These are phyloP conservation scores for Zaprionus inermis DNA, from an alignment of 1,140 invertebrate genomes.

Conservation along the genomic window DNA sequence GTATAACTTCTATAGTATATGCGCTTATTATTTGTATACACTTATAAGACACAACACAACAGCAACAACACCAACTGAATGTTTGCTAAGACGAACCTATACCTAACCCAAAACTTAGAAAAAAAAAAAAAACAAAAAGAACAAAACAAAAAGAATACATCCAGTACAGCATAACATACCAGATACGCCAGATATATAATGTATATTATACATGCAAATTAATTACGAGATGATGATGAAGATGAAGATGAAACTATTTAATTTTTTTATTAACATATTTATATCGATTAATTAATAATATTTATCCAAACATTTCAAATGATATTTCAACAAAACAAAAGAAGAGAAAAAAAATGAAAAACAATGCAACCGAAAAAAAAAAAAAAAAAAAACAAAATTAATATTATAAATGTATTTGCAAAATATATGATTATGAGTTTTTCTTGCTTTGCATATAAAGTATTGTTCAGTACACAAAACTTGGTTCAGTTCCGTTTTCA, in stretches of 20 bases:
- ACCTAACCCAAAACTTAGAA: slow-evolving; percentile 22
- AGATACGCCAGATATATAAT: slow-evolving; percentile 48
- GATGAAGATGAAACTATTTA: slow-evolving; percentile 62
- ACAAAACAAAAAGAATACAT: slow-evolving; percentile 22
- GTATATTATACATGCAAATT: slow-evolving; percentile 54
- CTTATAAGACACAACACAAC: slow-evolving; percentile 20
- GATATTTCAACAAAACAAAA: slow-evolving; percentile 67
- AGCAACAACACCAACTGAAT: slow-evolving; percentile 16
- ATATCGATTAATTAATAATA: slow-evolving; percentile 80
- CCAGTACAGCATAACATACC: slow-evolving; percentile 53
- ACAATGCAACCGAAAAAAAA: slow-evolving; percentile 57
- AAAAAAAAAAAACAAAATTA: slow-evolving; percentile 53
- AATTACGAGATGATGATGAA: slow-evolving; percentile 41
- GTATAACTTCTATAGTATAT: slow-evolving; percentile 46
- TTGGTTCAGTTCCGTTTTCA: slow-evolving; percentile 12
- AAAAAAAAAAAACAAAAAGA: slow-evolving; percentile 6
- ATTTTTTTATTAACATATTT: slow-evolving; percentile 82
- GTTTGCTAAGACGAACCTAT: slow-evolving; percentile 15
- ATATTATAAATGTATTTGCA: slow-evolving; percentile 82
- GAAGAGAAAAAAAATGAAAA: slow-evolving; percentile 62
- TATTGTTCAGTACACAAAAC: slow-evolving; percentile 19
- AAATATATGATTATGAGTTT: slow-evolving; percentile 82
- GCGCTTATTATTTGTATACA: slow-evolving; percentile 50
- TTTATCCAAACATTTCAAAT: slow-evolving; percentile 80
- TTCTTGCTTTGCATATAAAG: slow-evolving; percentile 79